Evolutionary conservation across 2,888 invertebrate genomes (phyloP), one percentile per base, ranked within the genome.

Genomic region (Eristalis pertinax): DNA sequence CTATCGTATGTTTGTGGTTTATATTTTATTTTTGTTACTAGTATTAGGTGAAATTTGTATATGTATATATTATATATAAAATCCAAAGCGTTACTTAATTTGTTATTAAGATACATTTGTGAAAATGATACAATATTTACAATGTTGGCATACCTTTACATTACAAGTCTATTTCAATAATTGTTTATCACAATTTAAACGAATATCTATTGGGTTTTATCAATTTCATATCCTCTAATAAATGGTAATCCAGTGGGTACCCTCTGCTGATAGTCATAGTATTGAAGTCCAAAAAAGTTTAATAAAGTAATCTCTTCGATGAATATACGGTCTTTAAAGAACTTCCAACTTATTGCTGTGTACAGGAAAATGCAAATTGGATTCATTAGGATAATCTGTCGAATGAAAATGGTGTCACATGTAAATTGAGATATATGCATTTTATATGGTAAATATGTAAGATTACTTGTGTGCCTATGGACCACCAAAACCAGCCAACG

Each of bases 401-500:
- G 83, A 10, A 83, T 65, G 72, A 80, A 70, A 38, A 19, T 58
- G 35, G 58, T 68, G 50, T 62, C 60, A 43, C 5, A 62, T 5
- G 41, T 29, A 15, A 15, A 3, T 41, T 41, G 4, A 13, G 4
- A 15, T 5, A 29, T 60, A 41, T 10, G 7, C 1, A 32, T 32
- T 32, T 32, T 32, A 5, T n/a, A 10, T 32, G 8, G 32, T 32
- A 32, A 32, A 32, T 32, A 8, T 10, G 0, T 32, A 32, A 32
- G 10, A 32, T 90, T 92, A 99, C 96, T 95, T 99, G 99, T 13
- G 99, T 99, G 60, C 99, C 99, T 81, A 99, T 95, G 19, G 98
- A 97, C 99, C 99, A 99, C 94, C 97, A 97, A 94, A 99, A 99
- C 99, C 99, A 99, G 13, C 99, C 99, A 3, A 98, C 97, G 93